These are phyloP conservation scores for Drosophila mojavensis DNA, from an alignment of 1,140 invertebrate species.

Conservation along the genomic window DNA sequence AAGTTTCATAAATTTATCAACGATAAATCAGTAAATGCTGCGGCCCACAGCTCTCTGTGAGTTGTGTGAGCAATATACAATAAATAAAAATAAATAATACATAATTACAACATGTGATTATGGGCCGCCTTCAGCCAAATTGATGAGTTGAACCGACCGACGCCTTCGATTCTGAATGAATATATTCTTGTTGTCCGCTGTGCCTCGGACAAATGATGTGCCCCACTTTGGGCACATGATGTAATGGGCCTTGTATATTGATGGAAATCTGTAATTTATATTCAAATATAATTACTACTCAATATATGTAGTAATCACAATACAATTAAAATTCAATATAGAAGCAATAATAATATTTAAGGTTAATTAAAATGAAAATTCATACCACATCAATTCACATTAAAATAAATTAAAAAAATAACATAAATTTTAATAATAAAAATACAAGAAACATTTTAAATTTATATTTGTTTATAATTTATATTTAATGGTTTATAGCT, in stretches of 20 bases:
- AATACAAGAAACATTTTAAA: too few relatives aligned
- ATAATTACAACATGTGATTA: slow-evolving; percentile 79
- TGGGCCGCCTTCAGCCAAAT: slow-evolving; percentile 29
- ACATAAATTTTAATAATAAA: too few relatives aligned
- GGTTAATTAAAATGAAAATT: too few relatives aligned
- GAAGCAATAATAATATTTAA: too few relatives aligned
- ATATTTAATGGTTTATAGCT: too few relatives aligned
- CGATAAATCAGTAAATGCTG: slow-evolving; percentile 69
- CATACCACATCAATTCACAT: too few relatives aligned
- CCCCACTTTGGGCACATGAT: slow-evolving; percentile 47
- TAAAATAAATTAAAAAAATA: too few relatives aligned
- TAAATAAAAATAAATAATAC: slow-evolving; percentile 79
- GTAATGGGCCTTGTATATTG: slow-evolving; percentile 53
- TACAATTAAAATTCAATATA: too few relatives aligned
- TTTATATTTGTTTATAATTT: too few relatives aligned
- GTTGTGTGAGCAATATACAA: slow-evolving; percentile 59
- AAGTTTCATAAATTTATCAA: slow-evolving; percentile 79
- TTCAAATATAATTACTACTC: slow-evolving; percentile 7
- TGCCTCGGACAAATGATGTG: slow-evolving; percentile 66
- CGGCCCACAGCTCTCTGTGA: slow-evolving; percentile 10
- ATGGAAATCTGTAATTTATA: slow-evolving; percentile 73
- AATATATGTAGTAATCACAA: too few relatives aligned
- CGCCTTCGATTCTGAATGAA: slow-evolving; percentile 49
- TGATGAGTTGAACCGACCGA: slow-evolving; percentile 35
- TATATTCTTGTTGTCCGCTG: slow-evolving; percentile 23